phyloP scores from a whole-genome alignment of 2,113 vertebrate genomes.

The Dryoscopus gambensis region DNA sequence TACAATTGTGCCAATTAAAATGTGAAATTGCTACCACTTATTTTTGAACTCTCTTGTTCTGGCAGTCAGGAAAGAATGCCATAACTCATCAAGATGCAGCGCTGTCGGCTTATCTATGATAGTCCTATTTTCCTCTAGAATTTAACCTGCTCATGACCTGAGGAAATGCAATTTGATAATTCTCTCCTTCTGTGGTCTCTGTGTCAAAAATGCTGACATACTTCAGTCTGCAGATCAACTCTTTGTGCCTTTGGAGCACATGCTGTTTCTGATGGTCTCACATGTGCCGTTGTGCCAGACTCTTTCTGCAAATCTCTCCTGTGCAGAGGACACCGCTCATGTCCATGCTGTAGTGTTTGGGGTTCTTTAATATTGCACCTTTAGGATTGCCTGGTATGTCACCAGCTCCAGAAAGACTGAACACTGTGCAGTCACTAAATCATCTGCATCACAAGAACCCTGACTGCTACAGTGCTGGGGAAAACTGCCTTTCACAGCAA shows the following conservation, averaged over 20 bases:
- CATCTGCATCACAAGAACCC: neutral
- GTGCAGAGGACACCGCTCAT: neutral
- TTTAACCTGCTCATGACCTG: conserved; percentile 7
- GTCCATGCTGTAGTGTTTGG: rapidly evolving
- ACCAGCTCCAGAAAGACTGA: neutral
- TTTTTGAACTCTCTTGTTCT: conserved; percentile 18
- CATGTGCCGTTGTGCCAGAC: rapidly evolving
- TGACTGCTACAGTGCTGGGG: neutral
- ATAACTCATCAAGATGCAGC: conserved; percentile 27
- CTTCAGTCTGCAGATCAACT: neutral
- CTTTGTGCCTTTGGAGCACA: neutral
- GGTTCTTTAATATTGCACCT: neutral
- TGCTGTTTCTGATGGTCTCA: neutral
- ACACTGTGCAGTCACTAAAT: neutral
- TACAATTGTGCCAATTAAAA: conserved; percentile 50
- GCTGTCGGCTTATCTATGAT: neutral
- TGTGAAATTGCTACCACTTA: conserved; percentile 33
- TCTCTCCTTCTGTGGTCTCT: neutral
- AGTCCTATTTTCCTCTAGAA: neutral
- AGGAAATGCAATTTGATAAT: neutral
- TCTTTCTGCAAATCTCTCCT: neutral
- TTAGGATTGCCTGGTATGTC: neutral
- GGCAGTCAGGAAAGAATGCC: conserved; percentile 7
- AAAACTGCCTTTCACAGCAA: neutral
- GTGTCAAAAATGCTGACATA: neutral